phyloP scores from a whole-genome alignment of 1,140 invertebrate genomes.

The Hormaphis cornu region DNA sequence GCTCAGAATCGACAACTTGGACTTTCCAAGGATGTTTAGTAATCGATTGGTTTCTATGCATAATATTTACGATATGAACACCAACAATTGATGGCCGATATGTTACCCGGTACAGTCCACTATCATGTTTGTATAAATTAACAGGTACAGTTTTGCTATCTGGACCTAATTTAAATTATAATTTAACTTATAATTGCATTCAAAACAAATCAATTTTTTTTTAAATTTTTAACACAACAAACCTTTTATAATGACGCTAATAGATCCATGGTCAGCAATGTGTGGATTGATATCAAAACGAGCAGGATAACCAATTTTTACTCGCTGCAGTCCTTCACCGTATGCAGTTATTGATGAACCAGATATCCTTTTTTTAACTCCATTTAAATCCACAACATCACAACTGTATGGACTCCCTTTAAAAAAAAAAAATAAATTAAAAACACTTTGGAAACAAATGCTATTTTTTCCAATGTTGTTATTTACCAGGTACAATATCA shows the following conservation, averaged over 20 bases:
- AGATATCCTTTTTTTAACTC: constrained; percentile 40
- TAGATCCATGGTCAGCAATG: constrained; percentile 37
- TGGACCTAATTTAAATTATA: constrained; percentile 44
- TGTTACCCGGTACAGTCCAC: constrained; percentile 48
- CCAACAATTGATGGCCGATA: constrained; percentile 53
- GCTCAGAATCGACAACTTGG: constrained; percentile 74
- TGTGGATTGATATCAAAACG: constrained; percentile 50
- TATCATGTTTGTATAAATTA: constrained; percentile 45
- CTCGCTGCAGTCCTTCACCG: constrained; percentile 49
- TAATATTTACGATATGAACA: constrained; percentile 50
- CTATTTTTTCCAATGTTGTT: background rate
- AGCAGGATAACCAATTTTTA: constrained; percentile 50
- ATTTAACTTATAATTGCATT: background rate
- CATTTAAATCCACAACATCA: constrained; percentile 44
- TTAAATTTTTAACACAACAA: background rate
- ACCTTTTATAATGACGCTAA: constrained; percentile 38
- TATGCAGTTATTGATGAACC: constrained; percentile 40
- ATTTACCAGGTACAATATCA: constrained; percentile 66
- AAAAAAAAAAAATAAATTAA: constrained; percentile 22
- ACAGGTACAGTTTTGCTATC: constrained; percentile 50
- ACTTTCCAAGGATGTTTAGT: constrained; percentile 57
- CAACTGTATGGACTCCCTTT: constrained; percentile 82
- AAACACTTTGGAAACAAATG: background rate
- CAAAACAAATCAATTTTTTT: background rate
- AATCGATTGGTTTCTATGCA: constrained; percentile 48